phyloP scores from a whole-genome alignment of 2,113 vertebrate genomes.

The Oreochromis aureus region DNA sequence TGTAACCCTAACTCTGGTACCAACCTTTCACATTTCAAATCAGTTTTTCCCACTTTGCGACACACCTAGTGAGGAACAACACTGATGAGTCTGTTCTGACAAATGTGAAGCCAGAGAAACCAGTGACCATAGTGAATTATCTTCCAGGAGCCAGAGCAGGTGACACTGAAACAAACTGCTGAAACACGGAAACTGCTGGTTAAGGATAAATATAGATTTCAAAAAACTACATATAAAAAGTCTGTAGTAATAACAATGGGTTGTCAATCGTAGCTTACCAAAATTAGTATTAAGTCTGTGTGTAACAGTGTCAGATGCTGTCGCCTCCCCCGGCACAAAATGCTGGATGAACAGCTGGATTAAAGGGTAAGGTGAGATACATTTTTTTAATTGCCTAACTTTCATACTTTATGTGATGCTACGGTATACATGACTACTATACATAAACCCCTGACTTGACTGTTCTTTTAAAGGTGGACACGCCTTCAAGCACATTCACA shows the following conservation, averaged over 20 bases:
- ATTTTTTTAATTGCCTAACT: background rate
- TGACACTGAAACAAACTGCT: background rate
- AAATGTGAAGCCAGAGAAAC: too few species aligned
- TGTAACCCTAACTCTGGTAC: rapidly evolving
- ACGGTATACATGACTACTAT: background rate
- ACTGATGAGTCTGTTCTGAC: background rate
- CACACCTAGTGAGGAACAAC: background rate
- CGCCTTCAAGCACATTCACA: background rate
- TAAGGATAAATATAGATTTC: background rate
- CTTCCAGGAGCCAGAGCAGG: background rate
- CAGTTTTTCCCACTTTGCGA: background rate
- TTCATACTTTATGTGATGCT: background rate
- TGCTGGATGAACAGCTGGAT: background rate
- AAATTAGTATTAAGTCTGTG: background rate
- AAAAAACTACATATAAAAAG: background rate
- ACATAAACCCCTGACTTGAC: background rate
- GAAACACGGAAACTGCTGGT: background rate
- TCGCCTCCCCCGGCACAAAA: background rate
- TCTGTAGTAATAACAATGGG: background rate
- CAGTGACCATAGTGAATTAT: background rate
- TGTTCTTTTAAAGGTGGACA: background rate
- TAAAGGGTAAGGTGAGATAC: background rate
- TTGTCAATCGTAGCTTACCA: background rate
- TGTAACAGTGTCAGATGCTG: background rate
- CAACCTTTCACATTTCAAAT: background rate